phyloP scores from a whole-genome alignment of 1,140 invertebrate genomes.

The Leptonema lineaticorne region DNA sequence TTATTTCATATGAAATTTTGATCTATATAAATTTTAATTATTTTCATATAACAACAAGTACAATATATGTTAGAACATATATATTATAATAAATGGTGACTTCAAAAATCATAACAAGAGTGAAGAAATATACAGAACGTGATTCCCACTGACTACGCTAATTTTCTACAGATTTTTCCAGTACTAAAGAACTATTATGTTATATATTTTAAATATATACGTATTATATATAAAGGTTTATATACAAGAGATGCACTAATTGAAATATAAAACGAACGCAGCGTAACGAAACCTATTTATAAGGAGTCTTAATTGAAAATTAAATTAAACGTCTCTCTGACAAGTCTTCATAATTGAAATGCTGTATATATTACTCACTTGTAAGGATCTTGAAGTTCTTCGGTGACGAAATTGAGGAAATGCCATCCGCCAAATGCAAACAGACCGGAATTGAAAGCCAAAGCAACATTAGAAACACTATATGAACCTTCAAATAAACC shows the following conservation, averaged over 20 bases:
- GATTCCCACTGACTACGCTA: background rate
- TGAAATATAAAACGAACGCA: too few relatives aligned
- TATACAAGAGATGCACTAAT: too few relatives aligned
- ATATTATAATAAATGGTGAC: too few relatives aligned
- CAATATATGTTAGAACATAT: too few relatives aligned
- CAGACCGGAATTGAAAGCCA: constrained; percentile 91
- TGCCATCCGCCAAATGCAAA: constrained; percentile 98
- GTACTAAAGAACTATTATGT: background rate
- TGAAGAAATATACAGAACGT: background rate
- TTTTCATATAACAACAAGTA: too few relatives aligned
- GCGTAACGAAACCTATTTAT: too few relatives aligned
- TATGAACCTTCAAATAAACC: constrained; percentile 71
- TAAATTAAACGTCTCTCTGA: background rate
- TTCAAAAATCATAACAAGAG: background rate
- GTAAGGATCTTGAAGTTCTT: constrained; percentile 91
- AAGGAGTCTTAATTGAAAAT: too few relatives aligned
- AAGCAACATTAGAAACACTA: constrained; percentile 62
- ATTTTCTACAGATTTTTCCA: background rate
- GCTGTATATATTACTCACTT: constrained; percentile 74
- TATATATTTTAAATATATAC: too few relatives aligned
- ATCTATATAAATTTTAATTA: too few relatives aligned
- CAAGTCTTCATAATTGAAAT: background rate
- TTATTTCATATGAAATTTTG: too few relatives aligned
- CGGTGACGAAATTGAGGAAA: constrained; percentile 91
- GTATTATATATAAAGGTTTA: too few relatives aligned